phyloP scores from a whole-genome alignment of 2,113 vertebrate genomes.

The Cryptotis parvus region DNA sequence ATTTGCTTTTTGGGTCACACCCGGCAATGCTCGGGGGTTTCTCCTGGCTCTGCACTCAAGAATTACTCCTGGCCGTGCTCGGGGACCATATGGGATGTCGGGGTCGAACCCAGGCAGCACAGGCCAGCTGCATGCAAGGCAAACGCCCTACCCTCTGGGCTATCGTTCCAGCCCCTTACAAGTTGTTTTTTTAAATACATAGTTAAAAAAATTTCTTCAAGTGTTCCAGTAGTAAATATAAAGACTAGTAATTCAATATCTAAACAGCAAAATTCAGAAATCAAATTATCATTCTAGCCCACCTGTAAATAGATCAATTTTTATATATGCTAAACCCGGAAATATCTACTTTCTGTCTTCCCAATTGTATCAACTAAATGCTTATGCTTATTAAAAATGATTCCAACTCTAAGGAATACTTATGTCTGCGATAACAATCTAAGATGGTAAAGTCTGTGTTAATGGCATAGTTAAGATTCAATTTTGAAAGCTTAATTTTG shows the following conservation, averaged over 20 bases:
- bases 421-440: background rate
- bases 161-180: no score
- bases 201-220: no score
- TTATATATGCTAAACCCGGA: background rate
- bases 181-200: no score
- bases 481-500: background rate
- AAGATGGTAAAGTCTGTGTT: no score
- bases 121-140: no score
- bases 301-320: background rate
- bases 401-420: background rate
- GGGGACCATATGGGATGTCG: no score
- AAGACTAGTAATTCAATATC: background rate
- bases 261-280: background rate
- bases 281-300: background rate
- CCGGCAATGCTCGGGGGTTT: no score
- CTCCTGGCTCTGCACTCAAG: no score
- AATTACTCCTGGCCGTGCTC: no score
- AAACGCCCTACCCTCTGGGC: no score
- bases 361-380: background rate
- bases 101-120: no score
- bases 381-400: background rate
- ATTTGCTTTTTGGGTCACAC: no score
- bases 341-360: background rate
- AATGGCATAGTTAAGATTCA: background rate
- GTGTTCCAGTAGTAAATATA: background rate